Base-by-base conservation (phyloP, 1,140 invertebrate genomes). In the Drosophila guanche region DNA sequence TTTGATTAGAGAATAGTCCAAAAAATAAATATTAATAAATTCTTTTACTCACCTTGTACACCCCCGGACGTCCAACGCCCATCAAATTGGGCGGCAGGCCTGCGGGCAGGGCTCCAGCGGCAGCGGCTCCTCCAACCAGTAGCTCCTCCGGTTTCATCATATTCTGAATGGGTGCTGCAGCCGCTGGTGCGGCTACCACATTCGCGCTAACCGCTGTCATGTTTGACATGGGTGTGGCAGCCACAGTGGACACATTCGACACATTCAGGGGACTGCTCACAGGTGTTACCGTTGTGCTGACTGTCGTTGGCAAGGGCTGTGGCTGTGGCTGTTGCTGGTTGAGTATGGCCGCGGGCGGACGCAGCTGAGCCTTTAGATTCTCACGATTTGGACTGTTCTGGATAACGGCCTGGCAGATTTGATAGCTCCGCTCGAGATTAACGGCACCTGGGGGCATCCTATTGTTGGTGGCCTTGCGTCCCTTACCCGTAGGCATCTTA, bases 391-490 rank as follows among this genome's bases (percentile, higher is more conserved):
- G 96, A 83, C 96, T 97, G 86, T 97, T 98, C 92, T 98, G 96
- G 69, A 98, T 97, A 2, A 98, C 97, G 41, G 97, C 97, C 92
- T 98, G 97, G 92, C 97, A 98, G 78, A 99, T 99, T 92, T 98
- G 97, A 90, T 98, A 97, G 79, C 97, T 98, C 29, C 98, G 93
- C 90, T 98, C 97, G 10, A 98, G 92, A 92, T 98, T 98, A 5
- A 98, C 96, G 22, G 95, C 95, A 4, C 96, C 96, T 0, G 96
- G 96, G 4, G 96, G 96, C 60, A 96, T 94, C 91, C 96, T 96
- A 45, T 93, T 94, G 23, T 92, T 90, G 7, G 93, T 91, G 41
- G 92, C 93, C 40, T 94, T 92, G 33, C 92, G 91, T 0, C 92
- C 78, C 58, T 92, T 91, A 42, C 76, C 89, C 51, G 83, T 90